Base-by-base conservation (phyloP, 2,888 invertebrate species). In the Oligia latruncula region DNA sequence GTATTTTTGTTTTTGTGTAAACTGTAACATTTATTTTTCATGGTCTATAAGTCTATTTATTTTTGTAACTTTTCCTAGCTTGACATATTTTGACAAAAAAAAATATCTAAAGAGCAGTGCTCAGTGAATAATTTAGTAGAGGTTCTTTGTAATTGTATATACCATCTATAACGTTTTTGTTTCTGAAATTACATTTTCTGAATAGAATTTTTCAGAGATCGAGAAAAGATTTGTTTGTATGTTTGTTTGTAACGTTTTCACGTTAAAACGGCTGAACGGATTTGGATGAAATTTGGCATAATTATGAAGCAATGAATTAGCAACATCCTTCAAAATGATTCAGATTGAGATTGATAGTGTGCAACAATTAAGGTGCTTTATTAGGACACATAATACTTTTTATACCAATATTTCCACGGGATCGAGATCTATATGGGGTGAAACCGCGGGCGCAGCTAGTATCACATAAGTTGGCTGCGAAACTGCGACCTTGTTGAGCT, bases 1-100 rank as follows among this genome's bases (percentile, higher is more conserved):
- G 60, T 70, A 43, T 35, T 66, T 64, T 76, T 64, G 64, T 71
- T 82, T 43, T n/a, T 43, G n/a, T n/a, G 17, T n/a, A 66, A 23
- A 55, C 55, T 55, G 40, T 66, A 68, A 11, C 1, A 43, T n/a
- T 17, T n/a, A 9, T 17, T 46, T 17, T 46, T 46, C 17, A 68
- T n/a, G 17, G 5, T 46, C 11, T 29, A 11, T 5, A 70, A 29
- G 4, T 49, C 13, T 29, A 29, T 29, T 29, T 29, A 62, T 6
- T 62, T 62, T 29, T 68, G 20, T 29, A 29, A 11, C 11, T 70
- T 70, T 29, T 49, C 0, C 5, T 13, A 29, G 0, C 20, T 20
- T 8, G 6, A 49, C 29, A 20, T 68, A 11, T 11, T 20, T 29
- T 29, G 11, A 20, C 11, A 29, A 68, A 29, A 60, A 52, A 60